These are phyloP conservation scores for Dynastes maya DNA, from an alignment of 2,888 invertebrate genomes.

Conservation along the genomic window DNA sequence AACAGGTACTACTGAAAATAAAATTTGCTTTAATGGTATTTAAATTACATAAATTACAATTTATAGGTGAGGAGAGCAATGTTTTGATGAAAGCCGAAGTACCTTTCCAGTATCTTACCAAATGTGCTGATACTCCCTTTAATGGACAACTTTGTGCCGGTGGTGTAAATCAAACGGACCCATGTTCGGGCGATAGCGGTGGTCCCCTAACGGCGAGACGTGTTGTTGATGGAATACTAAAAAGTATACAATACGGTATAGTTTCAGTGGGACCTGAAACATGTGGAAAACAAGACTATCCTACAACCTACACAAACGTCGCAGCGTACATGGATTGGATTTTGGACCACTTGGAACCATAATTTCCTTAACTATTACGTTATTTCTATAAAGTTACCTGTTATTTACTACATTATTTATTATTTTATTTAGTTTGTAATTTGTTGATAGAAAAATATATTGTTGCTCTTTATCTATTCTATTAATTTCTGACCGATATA, in stretches of 20 bases:
- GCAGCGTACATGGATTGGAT: constrained; percentile 77
- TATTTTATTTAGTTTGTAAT: constrained; percentile 12
- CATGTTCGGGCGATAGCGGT: constrained; percentile 73
- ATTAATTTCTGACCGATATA: too few species aligned
- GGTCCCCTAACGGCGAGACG: constrained; percentile 80
- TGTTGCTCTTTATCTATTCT: neutral
- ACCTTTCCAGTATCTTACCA: neutral
- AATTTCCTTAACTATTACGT: neutral
- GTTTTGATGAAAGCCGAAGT: neutral
- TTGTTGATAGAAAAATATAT: neutral
- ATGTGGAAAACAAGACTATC: constrained; percentile 73
- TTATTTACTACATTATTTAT: constrained; percentile 11
- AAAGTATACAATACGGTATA: constrained; percentile 66
- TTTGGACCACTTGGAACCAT: constrained; percentile 58
- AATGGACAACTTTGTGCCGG: constrained; percentile 67
- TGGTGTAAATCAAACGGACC: constrained; percentile 77
- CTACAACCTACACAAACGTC: constrained; percentile 79
- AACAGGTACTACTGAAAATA: neutral
- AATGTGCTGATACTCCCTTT: neutral
- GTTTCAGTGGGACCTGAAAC: constrained; percentile 72
- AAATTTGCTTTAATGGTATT: neutral
- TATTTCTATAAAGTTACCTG: neutral
- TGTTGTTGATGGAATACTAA: constrained; percentile 58
- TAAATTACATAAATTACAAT: neutral
- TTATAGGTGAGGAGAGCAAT: neutral